phyloP scores from a whole-genome alignment of 2,888 invertebrate species.

The Clanis bilineata region DNA sequence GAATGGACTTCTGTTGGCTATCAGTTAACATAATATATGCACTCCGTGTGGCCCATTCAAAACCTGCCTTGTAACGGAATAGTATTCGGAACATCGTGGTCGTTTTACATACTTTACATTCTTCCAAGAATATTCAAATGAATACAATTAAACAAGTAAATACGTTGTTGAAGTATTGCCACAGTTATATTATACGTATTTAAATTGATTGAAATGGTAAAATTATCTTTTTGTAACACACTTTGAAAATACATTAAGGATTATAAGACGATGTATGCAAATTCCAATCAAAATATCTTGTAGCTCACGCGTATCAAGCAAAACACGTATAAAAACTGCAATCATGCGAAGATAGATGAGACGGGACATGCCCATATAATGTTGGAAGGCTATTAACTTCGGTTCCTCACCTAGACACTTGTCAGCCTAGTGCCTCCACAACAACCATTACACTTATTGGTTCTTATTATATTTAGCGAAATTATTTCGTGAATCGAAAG shows the following conservation, averaged over 20 bases:
- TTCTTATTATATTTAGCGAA: background rate
- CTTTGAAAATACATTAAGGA: background rate
- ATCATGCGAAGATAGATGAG: slow-evolving; percentile 49
- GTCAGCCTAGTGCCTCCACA: background rate
- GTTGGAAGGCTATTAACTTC: slow-evolving; percentile 41
- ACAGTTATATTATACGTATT: no score
- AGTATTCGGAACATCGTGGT: slow-evolving; percentile 21
- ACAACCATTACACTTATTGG: background rate
- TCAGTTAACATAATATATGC: slow-evolving; percentile 24
- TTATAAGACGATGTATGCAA: slow-evolving; percentile 20
- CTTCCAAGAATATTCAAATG: background rate
- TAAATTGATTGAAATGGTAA: no score
- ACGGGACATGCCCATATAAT: slow-evolving; percentile 27
- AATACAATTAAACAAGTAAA: background rate
- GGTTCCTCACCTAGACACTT: slow-evolving; percentile 32
- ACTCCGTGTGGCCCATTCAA: slow-evolving; percentile 28
- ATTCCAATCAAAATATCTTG: slow-evolving; percentile 45
- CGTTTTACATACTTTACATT: slow-evolving; percentile 15
- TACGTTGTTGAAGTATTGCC: no score
- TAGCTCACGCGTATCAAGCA: slow-evolving; percentile 34
- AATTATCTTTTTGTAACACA: background rate
- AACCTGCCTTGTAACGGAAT: slow-evolving; percentile 48
- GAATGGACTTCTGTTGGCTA: slow-evolving; percentile 14
- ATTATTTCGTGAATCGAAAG: background rate
- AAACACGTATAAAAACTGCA: slow-evolving; percentile 43